phyloP scores from a whole-genome alignment of 2,113 vertebrate species.

The Gracilinanus agilis region DNA sequence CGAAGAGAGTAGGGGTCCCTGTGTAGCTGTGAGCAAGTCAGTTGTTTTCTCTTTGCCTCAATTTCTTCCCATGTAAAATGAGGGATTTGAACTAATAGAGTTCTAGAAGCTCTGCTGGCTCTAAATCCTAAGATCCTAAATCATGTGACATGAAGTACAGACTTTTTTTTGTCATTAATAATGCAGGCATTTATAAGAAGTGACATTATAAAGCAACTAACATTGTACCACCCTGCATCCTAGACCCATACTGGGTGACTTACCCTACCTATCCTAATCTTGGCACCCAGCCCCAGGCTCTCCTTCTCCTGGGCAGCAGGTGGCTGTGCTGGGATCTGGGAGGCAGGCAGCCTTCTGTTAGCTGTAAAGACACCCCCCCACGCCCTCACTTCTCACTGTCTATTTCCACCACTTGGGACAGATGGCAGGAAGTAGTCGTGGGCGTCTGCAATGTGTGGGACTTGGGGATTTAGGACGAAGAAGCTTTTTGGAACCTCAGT shows the following conservation, averaged over 20 bases:
- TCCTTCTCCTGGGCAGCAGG: background rate
- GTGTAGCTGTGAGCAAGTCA: background rate
- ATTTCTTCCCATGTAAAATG: background rate
- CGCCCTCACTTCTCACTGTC: background rate
- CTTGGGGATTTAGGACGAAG: background rate
- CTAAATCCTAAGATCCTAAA: background rate
- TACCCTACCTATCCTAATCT: background rate
- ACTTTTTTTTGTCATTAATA: background rate
- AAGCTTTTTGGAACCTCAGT: background rate
- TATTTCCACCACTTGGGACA: slow-evolving; percentile 66
- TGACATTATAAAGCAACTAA: background rate
- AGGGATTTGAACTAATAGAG: background rate
- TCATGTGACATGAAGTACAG: background rate
- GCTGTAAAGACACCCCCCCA: background rate
- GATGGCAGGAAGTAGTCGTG: slow-evolving; percentile 73
- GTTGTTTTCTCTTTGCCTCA: background rate
- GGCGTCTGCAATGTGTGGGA: slow-evolving; percentile 49
- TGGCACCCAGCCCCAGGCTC: background rate
- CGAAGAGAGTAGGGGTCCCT: no score
- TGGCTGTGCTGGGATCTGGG: background rate
- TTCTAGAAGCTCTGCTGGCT: background rate
- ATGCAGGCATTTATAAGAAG: background rate
- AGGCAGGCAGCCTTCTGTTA: background rate
- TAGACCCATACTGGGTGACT: background rate
- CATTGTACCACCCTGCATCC: background rate